Conservation (phyloP, 2,113 vertebrate species). For the Diadophis punctatus region DNA sequence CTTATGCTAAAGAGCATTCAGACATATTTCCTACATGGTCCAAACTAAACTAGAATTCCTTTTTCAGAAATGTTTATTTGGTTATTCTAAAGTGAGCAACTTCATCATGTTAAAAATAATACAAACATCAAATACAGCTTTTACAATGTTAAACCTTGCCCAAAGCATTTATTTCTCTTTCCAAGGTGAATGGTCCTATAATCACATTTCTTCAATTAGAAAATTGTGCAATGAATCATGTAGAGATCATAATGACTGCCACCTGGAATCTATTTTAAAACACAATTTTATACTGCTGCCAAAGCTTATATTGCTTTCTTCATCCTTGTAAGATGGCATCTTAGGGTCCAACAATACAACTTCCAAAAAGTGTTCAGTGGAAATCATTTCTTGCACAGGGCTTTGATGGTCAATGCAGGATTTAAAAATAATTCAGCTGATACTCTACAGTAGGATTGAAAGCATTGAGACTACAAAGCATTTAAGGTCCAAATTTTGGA, state of each 20-base stretch:
- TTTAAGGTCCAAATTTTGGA: not conserved
- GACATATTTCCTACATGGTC: not conserved
- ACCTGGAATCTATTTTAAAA: not conserved
- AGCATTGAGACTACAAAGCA: not conserved
- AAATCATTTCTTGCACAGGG: not conserved
- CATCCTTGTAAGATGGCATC: not conserved
- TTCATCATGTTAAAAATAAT: not conserved
- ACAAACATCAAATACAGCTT: not conserved
- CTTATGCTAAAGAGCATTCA: not conserved
- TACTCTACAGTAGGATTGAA: not conserved
- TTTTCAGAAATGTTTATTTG: not conserved
- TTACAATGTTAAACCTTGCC: not conserved
- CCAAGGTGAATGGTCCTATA: not conserved
- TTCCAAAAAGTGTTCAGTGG: not conserved
- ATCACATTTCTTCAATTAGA: not conserved
- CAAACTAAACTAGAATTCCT: not conserved
- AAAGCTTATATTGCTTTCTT: not conserved
- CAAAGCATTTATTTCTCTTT: not conserved
- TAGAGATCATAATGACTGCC: not conserved
- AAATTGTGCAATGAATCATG: not conserved
- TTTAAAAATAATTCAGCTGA: not conserved
- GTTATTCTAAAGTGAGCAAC: not conserved
- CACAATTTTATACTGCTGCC: not conserved
- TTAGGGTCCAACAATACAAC: not conserved
- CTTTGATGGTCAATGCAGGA: not conserved